These are phyloP conservation scores for Pseudonaja textilis DNA, from an alignment of 2,113 vertebrate genomes.

Conservation along the genomic window DNA sequence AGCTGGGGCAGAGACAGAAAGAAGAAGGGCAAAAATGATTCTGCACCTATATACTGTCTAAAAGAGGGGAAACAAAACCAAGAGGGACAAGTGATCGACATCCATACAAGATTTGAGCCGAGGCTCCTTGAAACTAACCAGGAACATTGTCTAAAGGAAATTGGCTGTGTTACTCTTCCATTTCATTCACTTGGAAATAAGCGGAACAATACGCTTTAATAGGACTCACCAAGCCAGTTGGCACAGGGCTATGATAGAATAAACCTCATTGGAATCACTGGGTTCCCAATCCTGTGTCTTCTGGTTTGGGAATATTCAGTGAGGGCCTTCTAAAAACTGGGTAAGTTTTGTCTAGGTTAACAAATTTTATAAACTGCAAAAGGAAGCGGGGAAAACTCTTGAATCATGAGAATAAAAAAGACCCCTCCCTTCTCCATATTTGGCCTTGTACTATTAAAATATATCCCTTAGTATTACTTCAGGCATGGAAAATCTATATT, in stretches of 20 bases:
- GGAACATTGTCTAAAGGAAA: background rate
- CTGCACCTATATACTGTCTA: background rate
- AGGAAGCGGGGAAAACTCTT: background rate
- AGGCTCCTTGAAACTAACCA: background rate
- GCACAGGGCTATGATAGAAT: background rate
- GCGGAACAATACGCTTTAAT: background rate
- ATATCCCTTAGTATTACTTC: background rate
- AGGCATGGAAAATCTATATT: background rate
- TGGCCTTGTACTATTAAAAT: background rate
- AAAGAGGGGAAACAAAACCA: background rate
- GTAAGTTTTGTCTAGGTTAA: background rate
- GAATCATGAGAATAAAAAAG: background rate
- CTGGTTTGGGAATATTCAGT: background rate
- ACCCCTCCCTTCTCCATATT: background rate
- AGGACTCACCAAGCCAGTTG: background rate
- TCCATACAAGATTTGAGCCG: background rate
- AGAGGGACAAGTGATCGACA: slow-evolving; percentile 19
- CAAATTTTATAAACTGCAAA: background rate
- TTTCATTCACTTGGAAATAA: background rate
- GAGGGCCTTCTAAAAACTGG: background rate
- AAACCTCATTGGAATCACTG: background rate
- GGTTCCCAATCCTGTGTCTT: background rate
- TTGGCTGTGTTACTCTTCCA: background rate
- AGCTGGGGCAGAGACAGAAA: background rate
- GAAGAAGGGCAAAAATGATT: background rate